These are phyloP conservation scores for Saguinus midas DNA, from an alignment of 2,113 vertebrate genomes.

Conservation along the genomic window DNA sequence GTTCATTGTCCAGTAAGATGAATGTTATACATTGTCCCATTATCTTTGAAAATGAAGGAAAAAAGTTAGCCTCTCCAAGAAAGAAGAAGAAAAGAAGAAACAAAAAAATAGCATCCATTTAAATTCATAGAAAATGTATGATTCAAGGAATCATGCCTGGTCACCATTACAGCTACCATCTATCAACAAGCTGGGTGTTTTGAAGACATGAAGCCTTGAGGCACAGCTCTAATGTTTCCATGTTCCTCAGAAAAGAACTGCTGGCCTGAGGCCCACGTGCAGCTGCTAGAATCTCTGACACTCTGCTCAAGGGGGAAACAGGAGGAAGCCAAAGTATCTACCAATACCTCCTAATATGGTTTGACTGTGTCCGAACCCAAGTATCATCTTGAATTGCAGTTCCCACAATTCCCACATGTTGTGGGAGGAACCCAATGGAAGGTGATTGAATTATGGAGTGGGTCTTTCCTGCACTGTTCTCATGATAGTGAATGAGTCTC, in stretches of 20 bases:
- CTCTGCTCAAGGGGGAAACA: neutral
- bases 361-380: too few species aligned
- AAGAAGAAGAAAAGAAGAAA: neutral
- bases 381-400: too few species aligned
- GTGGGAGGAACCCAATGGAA: too few species aligned
- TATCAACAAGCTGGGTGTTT: neutral
- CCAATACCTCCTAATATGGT: too few species aligned
- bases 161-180: neutral
- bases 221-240: neutral
- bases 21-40: constrained; percentile 3
- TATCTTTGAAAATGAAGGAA: neutral
- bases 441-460: too few species aligned
- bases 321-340: fast-evolving
- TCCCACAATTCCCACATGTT: too few species aligned
- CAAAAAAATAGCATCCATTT: neutral
- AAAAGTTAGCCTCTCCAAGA: neutral
- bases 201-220: neutral
- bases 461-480: too few species aligned
- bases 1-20: constrained; percentile 41
- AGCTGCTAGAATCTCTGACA: neutral
- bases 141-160: neutral
- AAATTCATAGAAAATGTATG: neutral
- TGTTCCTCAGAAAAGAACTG: neutral
- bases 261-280: neutral
- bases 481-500: too few species aligned